A percentile compares a stretch with the other conserved stretches of the same genome.
Conservation (phyloP, 35 echinoderm and acorn worm genomes). For the Lytechinus pictus region DNA sequence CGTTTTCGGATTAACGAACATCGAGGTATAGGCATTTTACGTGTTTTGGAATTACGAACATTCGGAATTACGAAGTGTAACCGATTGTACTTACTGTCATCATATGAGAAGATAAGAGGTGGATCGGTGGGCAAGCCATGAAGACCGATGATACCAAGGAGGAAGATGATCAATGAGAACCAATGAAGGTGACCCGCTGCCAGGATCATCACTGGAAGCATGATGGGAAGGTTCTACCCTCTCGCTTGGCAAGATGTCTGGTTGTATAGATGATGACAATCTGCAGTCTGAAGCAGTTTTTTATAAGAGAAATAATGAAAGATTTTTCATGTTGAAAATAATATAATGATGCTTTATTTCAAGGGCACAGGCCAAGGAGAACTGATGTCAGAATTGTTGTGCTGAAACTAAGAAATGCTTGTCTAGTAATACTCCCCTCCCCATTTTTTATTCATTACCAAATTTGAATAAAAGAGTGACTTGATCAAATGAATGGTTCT, state of each 20-base stretch:
- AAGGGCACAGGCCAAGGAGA: too few species aligned
- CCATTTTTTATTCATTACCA: too few species aligned
- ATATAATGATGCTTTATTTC: background rate
- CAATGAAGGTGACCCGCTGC: conserved; percentile 36
- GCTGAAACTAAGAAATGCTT: too few species aligned
- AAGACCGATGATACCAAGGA: conserved; percentile 4
- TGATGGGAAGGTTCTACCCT: conserved; percentile 30
- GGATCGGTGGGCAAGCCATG: conserved; percentile 51
- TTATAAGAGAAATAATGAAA: background rate
- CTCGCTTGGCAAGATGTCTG: background rate
- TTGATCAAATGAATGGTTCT: too few species aligned
- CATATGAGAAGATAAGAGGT: conserved; percentile 64
- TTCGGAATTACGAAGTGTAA: too few species aligned
- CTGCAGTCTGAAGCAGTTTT: background rate
- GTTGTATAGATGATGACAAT: background rate
- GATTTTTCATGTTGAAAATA: background rate
- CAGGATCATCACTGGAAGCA: conserved; percentile 4
- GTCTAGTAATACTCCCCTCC: too few species aligned
- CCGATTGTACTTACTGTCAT: conserved; percentile 66
- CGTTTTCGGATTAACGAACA: too few species aligned
- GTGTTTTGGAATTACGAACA: too few species aligned
- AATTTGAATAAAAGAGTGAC: too few species aligned
- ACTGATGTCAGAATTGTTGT: too few species aligned
- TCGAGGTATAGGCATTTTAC: too few species aligned
- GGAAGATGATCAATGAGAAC: conserved; percentile 55